Evolutionary conservation across 1,140 invertebrate species (phyloP).

Genomic region (Holcopasites calliopsidis): DNA sequence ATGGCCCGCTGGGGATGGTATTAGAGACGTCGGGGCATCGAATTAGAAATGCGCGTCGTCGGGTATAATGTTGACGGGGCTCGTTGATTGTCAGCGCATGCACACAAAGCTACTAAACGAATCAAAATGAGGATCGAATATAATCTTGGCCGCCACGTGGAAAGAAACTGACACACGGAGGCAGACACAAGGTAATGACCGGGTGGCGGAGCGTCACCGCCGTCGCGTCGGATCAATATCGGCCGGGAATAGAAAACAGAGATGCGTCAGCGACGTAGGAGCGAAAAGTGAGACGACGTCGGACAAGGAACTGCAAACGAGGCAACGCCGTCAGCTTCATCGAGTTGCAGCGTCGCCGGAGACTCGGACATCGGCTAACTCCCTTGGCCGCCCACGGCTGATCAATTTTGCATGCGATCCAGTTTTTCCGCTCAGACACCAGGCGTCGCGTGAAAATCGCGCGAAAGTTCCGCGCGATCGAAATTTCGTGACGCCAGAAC

Average conservation of each 20-base stretch:
- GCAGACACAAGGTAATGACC: constrained; percentile 72
- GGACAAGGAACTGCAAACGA: constrained; percentile 57
- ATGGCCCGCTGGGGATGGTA: neutral
- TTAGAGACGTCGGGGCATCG: neutral
- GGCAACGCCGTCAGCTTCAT: constrained; percentile 19
- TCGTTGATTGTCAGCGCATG: neutral
- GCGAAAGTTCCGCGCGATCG: constrained; percentile 7
- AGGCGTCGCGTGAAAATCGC: constrained; percentile 33
- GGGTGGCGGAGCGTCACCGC: constrained; percentile 54
- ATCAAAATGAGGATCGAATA: constrained; percentile 10
- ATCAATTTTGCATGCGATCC: constrained; percentile 56
- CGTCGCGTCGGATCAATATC: constrained; percentile 74
- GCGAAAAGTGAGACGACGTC: constrained; percentile 32
- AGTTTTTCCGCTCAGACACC: constrained; percentile 28
- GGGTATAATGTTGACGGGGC: neutral
- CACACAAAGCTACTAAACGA: neutral
- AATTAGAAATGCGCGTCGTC: neutral
- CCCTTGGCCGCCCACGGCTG: constrained; percentile 18
- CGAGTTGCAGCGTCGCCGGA: constrained; percentile 27
- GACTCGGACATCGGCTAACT: constrained; percentile 16
- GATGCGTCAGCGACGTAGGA: constrained; percentile 15
- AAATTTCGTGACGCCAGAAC: neutral
- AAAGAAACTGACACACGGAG: constrained; percentile 9
- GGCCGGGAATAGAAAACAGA: constrained; percentile 62
- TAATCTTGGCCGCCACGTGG: constrained; percentile 45